These are phyloP conservation scores for Drosophila pachea DNA, from an alignment of 1,140 invertebrate genomes.

Conservation along the genomic window DNA sequence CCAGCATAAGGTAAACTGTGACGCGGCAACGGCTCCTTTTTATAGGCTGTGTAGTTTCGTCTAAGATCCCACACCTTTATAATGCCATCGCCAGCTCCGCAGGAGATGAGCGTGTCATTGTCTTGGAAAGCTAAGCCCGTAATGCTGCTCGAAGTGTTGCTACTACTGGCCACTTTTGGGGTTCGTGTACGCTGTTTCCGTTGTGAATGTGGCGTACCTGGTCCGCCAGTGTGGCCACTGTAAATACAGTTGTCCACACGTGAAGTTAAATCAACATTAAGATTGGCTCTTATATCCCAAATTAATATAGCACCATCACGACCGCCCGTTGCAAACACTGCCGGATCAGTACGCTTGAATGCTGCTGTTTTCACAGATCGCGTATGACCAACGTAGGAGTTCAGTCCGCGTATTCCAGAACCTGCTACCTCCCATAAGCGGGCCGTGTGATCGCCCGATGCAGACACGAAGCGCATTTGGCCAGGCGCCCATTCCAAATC, in stretches of 20 bases:
- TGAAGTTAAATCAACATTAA: slow-evolving; percentile 78
- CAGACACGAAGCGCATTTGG: slow-evolving; percentile 88
- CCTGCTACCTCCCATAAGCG: slow-evolving; percentile 84
- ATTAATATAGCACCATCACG: slow-evolving; percentile 90
- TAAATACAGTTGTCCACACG: slow-evolving; percentile 83
- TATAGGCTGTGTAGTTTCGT: slow-evolving; percentile 87
- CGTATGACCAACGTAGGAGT: slow-evolving; percentile 85
- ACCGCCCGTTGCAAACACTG: slow-evolving; percentile 90
- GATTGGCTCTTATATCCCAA: slow-evolving; percentile 87
- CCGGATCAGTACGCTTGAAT: slow-evolving; percentile 84
- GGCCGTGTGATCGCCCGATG: slow-evolving; percentile 90
- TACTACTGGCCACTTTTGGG: slow-evolving; percentile 66
- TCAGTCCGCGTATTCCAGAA: slow-evolving; percentile 81
- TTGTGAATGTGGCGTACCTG: slow-evolving; percentile 80
- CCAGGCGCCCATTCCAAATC: slow-evolving; percentile 91
- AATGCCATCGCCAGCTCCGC: slow-evolving; percentile 89
- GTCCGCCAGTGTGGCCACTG: slow-evolving; percentile 81
- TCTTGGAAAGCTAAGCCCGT: slow-evolving; percentile 88
- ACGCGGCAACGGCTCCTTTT: slow-evolving; percentile 85
- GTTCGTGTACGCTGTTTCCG: slow-evolving; percentile 76
- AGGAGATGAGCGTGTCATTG: slow-evolving; percentile 87
- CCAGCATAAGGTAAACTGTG: slow-evolving; percentile 86
- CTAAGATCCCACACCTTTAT: slow-evolving; percentile 94
- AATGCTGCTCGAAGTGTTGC: slow-evolving; percentile 82
- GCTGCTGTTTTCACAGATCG: slow-evolving; percentile 89